Conservation (phyloP, 2,113 vertebrate species). For the Gila orcuttii region DNA sequence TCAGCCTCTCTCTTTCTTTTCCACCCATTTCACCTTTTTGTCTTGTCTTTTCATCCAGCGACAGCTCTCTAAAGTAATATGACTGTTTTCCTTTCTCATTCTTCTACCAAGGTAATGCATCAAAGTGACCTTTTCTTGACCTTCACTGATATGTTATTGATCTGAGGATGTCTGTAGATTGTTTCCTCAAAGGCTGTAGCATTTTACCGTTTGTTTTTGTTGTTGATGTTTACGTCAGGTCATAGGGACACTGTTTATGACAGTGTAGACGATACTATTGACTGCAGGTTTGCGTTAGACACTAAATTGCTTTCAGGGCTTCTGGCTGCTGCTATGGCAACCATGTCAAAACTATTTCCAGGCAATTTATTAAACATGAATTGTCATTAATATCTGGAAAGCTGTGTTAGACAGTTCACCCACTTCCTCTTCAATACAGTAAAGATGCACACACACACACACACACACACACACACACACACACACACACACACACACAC, state of each 20-base stretch:
- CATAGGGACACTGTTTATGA: neutral
- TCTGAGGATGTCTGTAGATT: neutral
- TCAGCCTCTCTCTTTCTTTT: neutral
- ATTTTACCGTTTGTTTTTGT: neutral
- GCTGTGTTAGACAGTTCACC: conserved; percentile 7
- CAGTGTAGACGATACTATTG: neutral
- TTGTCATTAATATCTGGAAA: conserved; percentile 14
- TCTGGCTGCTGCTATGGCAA: conserved; percentile 21
- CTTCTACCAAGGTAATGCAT: neutral
- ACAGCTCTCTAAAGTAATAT: neutral
- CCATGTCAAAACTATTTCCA: conserved; percentile 17
- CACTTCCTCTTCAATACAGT: neutral
- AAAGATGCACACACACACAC: neutral
- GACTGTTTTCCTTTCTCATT: neutral
- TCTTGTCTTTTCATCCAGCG: neutral
- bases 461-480: neutral
- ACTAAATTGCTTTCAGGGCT: conserved; percentile 17
- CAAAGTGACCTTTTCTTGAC: conserved; percentile 15
- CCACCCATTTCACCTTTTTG: neutral
- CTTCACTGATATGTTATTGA: conserved; percentile 22
- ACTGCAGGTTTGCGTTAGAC: neutral
- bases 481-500: neutral
- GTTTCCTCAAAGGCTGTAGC: neutral
- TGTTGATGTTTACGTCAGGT: neutral
- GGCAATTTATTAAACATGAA: conserved; percentile 11